Base-by-base conservation (phyloP, 2,888 invertebrate genomes). In the Metopia argyrocephala region DNA sequence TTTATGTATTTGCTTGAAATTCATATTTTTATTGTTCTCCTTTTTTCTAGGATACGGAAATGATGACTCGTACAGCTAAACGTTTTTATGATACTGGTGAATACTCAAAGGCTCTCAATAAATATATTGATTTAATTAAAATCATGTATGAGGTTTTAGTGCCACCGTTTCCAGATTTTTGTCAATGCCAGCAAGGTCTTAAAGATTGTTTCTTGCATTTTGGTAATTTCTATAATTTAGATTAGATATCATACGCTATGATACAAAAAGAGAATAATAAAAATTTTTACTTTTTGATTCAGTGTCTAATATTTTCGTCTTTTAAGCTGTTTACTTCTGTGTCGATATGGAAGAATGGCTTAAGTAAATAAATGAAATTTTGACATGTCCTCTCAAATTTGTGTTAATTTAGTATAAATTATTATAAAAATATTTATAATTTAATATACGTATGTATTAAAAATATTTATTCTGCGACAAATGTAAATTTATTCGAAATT, bases 111-210 rank as follows among this genome's bases (percentile, higher is more conserved):
- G 94, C 95, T 2, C 90, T 94, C 48, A 92, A 92, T 84, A 93
- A 93, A 84, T 94, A 94, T 79, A 90, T 93, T 48, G 92, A 94
- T 86, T 92, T 94, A 20, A 89, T 95, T 52, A 93, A 93, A 82
- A 91, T 95, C 12, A 93, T 95, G 86, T 93, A 94, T 78, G 92
- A 93, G 54, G 94, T 93, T 2, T 89, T 96, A 54, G 92, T 92
- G 2, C 93, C 95, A 6, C 96, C 96, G 0, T 95, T 95, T 85
- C 92, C 92, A 79, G 96, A 95, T 83, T 95, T 94, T 88, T 94
- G 95, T 85, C 91, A 95, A 62, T 95, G 94, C 86, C 94, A 95
- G 78, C 94, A 96, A 88, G 93, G 93, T 65, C 90, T 94, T 15
- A 92, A 94, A 83, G 92, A 93, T 64, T 94, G 94, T 84, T 92